Percentiles rank a stretch among this genome's conserved stretches.
These are phyloP conservation scores for Octopus sinensis DNA, from an alignment of 1,140 invertebrate species.

Conservation along the genomic window DNA sequence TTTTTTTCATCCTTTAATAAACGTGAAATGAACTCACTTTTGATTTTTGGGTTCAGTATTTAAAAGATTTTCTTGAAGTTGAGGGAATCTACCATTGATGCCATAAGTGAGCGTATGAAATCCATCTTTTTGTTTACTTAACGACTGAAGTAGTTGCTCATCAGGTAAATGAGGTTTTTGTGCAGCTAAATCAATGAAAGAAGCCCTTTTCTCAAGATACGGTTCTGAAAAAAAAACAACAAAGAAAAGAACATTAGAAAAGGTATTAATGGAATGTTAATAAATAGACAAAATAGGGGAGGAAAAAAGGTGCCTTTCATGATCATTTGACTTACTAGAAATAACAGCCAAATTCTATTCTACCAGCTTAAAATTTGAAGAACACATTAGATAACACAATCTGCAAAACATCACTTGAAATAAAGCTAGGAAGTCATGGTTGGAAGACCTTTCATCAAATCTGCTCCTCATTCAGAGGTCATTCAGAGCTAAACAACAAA, in stretches of 20 bases:
- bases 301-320: no score
- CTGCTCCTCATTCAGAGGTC: no score
- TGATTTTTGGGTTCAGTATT: slow-evolving; percentile 73
- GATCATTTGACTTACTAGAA: no score
- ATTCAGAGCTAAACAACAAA: no score
- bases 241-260: background rate
- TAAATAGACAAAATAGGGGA: no score
- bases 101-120: slow-evolving; percentile 39
- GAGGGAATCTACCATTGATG: slow-evolving; percentile 66
- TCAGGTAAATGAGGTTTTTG: slow-evolving; percentile 69
- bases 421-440: no score
- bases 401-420: no score
- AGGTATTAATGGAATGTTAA: background rate
- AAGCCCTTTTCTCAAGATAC: slow-evolving; percentile 70
- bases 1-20: background rate
- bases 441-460: no score
- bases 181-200: slow-evolving; percentile 75
- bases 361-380: no score
- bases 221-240: slow-evolving; percentile 58
- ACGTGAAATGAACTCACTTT: slow-evolving; percentile 50
- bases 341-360: no score
- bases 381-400: no score
- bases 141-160: background rate
- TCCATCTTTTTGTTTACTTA: slow-evolving; percentile 18
- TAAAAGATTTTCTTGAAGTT: slow-evolving; percentile 72